phyloP scores from a whole-genome alignment of 2,888 invertebrate species.

The Cordilura impudica region DNA sequence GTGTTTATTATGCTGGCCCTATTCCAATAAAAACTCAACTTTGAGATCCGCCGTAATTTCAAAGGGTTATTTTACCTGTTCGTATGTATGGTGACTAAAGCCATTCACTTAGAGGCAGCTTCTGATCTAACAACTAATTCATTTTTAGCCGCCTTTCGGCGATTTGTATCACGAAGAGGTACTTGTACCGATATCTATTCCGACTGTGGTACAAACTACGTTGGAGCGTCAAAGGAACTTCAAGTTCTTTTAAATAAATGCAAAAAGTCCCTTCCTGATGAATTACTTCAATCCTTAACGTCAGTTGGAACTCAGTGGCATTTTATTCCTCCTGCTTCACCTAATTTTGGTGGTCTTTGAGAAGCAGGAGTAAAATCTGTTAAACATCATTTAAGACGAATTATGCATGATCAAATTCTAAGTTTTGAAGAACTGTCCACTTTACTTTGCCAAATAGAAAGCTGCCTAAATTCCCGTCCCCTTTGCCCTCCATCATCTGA shows the following conservation, averaged over 20 bases:
- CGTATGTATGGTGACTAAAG: slow-evolving; percentile 44
- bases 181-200: slow-evolving; percentile 40
- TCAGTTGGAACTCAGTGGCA: no score
- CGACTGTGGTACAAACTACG: slow-evolving; percentile 60
- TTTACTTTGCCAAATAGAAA: no score
- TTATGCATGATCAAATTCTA: slow-evolving; percentile 19
- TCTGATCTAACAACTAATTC: slow-evolving; percentile 26
- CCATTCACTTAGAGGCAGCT: slow-evolving; percentile 53
- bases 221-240: slow-evolving; percentile 42
- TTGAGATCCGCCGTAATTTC: background rate
- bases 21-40: no score
- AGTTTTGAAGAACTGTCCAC: slow-evolving; percentile 52
- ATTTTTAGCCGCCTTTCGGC: slow-evolving; percentile 50
- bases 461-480: slow-evolving; percentile 53
- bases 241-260: background rate
- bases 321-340: no score
- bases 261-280: no score
- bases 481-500: slow-evolving; percentile 27
- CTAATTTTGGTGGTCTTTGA: no score
- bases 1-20: slow-evolving; percentile 63
- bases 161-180: no score
- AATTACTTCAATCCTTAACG: no score
- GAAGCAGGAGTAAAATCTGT: no score
- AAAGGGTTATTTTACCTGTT: slow-evolving; percentile 27
- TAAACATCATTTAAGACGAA: no score